phyloP scores from a whole-genome alignment of 2,797 vertebrate species.

The Bufotes viridis region DNA sequence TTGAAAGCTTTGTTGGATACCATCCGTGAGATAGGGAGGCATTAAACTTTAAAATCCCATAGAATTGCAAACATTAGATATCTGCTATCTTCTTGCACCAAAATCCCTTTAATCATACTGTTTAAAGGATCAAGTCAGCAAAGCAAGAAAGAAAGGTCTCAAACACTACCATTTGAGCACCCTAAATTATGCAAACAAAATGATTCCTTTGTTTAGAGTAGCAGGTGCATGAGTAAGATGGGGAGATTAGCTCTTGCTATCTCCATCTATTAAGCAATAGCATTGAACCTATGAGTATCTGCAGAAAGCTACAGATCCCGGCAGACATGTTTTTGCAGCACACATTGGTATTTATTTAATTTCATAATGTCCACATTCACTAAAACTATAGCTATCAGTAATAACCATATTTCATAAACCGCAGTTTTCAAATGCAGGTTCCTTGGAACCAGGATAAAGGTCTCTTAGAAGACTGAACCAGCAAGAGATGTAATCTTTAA shows the following conservation, averaged over 20 bases:
- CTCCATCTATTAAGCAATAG: conserved; percentile 56
- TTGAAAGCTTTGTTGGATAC: conserved; percentile 63
- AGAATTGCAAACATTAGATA: conserved; percentile 59
- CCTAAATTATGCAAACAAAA: conserved; percentile 57
- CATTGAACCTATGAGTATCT: neutral
- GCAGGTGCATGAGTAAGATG: conserved; percentile 57
- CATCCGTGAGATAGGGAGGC: conserved; percentile 36
- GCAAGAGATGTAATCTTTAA: neutral
- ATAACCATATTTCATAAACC: neutral
- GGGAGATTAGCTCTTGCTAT: conserved; percentile 31
- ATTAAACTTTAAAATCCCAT: conserved; percentile 60
- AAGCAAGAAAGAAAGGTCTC: conserved; percentile 54
- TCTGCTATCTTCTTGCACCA: conserved; percentile 33
- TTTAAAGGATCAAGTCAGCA: conserved; percentile 63
- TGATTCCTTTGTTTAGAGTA: conserved; percentile 65
- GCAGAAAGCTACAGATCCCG: neutral
- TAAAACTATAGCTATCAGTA: neutral
- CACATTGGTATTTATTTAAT: neutral
- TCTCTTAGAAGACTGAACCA: neutral
- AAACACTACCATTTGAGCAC: conserved; percentile 47
- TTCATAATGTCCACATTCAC: neutral
- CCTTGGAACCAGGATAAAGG: neutral
- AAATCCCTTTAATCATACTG: conserved; percentile 60
- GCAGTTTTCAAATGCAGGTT: neutral
- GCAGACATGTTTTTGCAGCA: neutral